Evolutionary conservation across 2,888 invertebrate species (phyloP).

Genomic region (Yponomeuta sedellus): DNA sequence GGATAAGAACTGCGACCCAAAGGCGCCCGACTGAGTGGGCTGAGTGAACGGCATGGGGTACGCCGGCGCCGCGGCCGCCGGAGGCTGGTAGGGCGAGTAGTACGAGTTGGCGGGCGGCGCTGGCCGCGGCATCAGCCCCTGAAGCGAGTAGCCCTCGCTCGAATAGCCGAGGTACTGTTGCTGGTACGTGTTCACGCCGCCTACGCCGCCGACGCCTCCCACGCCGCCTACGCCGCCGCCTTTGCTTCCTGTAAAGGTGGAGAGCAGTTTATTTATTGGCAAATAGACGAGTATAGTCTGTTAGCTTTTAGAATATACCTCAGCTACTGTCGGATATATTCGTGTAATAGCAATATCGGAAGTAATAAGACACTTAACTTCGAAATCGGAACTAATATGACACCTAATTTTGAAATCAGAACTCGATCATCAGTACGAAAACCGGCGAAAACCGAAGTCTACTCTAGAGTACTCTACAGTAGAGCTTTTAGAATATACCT

Average conservation of each 20-base stretch:
- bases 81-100: conserved; percentile 69
- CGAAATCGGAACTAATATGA: too few relatives aligned
- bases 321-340: too few relatives aligned
- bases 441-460: too few relatives aligned
- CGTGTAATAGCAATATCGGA: too few relatives aligned
- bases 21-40: conserved; percentile 72
- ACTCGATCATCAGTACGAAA: too few relatives aligned
- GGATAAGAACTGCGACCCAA: conserved; percentile 64
- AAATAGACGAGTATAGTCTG: too few relatives aligned
- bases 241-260: conserved; percentile 48
- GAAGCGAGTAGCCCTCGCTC: conserved; percentile 62
- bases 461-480: too few relatives aligned
- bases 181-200: conserved; percentile 67
- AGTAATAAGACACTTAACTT: too few relatives aligned
- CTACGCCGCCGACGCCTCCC: conserved; percentile 57
- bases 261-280: neutral
- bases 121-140: conserved; percentile 63
- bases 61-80: conserved; percentile 76
- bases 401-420: too few relatives aligned
- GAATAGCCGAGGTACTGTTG: conserved; percentile 71
- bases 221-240: conserved; percentile 47
- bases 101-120: conserved; percentile 68
- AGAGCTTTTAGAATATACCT: too few relatives aligned
- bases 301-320: too few relatives aligned
- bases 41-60: conserved; percentile 80